These are phyloP conservation scores for Tenebrosternarchus preto DNA, from an alignment of 2,113 vertebrate genomes.

Conservation along the genomic window DNA sequence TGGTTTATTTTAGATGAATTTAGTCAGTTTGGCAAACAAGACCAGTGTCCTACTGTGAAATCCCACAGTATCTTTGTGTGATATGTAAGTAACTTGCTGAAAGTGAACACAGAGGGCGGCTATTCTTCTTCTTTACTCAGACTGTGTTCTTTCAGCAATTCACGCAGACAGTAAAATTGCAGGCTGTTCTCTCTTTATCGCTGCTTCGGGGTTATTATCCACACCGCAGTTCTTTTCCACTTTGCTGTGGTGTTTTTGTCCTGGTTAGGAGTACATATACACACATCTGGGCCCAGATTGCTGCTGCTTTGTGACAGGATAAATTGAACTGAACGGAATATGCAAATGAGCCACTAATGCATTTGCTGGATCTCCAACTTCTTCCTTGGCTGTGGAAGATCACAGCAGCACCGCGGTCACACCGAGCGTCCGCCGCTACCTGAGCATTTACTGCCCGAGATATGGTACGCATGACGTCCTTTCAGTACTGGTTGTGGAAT, in stretches of 20 bases:
- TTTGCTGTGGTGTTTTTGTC: too few species aligned
- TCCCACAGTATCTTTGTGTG: too few species aligned
- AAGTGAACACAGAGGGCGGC: background rate
- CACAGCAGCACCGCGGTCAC: constrained; percentile 90
- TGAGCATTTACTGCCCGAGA: constrained; percentile 91
- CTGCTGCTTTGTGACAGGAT: too few species aligned
- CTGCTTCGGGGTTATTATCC: too few species aligned
- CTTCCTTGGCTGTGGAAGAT: constrained; percentile 93
- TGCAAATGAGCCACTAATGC: background rate
- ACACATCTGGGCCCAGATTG: background rate
- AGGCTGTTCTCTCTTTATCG: too few species aligned
- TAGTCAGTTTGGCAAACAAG: too few species aligned
- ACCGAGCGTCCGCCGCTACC: constrained; percentile 92
- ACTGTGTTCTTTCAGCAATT: background rate
- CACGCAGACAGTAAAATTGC: background rate
- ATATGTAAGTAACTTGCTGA: too few species aligned
- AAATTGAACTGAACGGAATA: too few species aligned
- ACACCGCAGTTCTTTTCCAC: too few species aligned
- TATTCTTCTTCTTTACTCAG: background rate
- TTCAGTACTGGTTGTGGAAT: background rate
- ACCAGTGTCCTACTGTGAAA: too few species aligned
- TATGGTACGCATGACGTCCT: constrained; percentile 77
- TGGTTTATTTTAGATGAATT: too few species aligned
- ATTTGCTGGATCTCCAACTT: constrained; percentile 70
- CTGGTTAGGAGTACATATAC: background rate